These are phyloP conservation scores for Myocastor coypus DNA, from an alignment of 2,113 vertebrate species.

Conservation along the genomic window DNA sequence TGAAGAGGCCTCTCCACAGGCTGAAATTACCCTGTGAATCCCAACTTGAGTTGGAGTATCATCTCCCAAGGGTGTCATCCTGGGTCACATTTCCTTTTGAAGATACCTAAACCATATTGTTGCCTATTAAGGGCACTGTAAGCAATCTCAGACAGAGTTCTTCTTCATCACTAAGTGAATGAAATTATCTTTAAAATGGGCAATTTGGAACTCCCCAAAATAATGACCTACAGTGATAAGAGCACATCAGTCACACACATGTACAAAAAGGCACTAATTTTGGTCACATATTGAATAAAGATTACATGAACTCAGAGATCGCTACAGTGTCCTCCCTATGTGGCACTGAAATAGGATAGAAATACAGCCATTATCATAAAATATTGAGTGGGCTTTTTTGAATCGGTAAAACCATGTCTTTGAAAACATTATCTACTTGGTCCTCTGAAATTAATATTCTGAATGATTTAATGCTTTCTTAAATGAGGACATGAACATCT, in stretches of 20 bases:
- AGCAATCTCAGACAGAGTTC: conserved; percentile 7
- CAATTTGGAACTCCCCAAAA: neutral
- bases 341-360: neutral
- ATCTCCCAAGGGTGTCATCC: conserved; percentile 69
- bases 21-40: conserved; percentile 77
- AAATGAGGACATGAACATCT: neutral
- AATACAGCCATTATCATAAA: neutral
- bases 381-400: neutral
- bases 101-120: conserved; percentile 56
- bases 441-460: conserved; percentile 7
- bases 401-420: neutral
- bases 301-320: neutral
- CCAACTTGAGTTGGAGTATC: conserved; percentile 66
- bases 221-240: neutral
- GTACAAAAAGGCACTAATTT: neutral
- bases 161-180: conserved; percentile 50
- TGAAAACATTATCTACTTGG: neutral
- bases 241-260: neutral
- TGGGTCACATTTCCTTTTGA: conserved; percentile 68
- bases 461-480: neutral
- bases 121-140: conserved; percentile 42
- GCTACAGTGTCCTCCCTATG: neutral
- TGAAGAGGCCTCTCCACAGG: conserved; percentile 63
- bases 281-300: neutral
- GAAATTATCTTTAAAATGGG: conserved; percentile 58